phyloP scores from a whole-genome alignment of 2,797 vertebrate genomes.

The Amblyraja radiata region DNA sequence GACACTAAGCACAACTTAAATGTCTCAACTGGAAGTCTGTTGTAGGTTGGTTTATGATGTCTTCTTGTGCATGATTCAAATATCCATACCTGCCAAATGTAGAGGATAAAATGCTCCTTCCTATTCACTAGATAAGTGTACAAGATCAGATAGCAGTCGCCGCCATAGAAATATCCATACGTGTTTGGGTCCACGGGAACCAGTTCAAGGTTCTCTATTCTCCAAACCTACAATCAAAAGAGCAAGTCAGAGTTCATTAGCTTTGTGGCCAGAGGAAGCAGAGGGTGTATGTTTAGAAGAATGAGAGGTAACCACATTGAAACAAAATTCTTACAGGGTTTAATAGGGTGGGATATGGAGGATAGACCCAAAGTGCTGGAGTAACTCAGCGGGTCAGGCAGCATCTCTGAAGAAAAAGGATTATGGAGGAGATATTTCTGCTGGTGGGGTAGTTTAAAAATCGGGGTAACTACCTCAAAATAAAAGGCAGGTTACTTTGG shows the following conservation, averaged over 20 bases:
- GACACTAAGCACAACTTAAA: not conserved
- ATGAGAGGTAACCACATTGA: no score
- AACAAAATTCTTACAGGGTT: no score
- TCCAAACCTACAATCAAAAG: constrained; percentile 64
- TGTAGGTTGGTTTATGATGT: not conserved
- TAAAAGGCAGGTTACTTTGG: no score
- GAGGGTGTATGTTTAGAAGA: not conserved
- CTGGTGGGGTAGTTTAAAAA: no score
- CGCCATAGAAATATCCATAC: constrained; percentile 78
- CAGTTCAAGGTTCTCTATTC: constrained; percentile 77
- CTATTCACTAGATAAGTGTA: constrained; percentile 70
- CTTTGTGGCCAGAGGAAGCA: not conserved
- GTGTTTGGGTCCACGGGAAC: constrained; percentile 59
- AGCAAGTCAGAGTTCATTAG: not conserved
- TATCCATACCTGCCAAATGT: constrained; percentile 79
- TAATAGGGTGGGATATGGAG: no score
- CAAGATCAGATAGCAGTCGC: constrained; percentile 81
- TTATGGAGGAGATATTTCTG: no score
- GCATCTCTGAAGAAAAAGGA: no score
- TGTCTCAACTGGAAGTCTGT: not conserved
- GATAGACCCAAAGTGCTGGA: no score
- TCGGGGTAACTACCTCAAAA: no score
- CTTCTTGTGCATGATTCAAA: not conserved
- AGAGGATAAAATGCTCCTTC: constrained; percentile 67
- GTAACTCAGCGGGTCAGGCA: no score